Base-by-base conservation (phyloP, 2,888 invertebrate species). In the Drosophila kokeensis region DNA sequence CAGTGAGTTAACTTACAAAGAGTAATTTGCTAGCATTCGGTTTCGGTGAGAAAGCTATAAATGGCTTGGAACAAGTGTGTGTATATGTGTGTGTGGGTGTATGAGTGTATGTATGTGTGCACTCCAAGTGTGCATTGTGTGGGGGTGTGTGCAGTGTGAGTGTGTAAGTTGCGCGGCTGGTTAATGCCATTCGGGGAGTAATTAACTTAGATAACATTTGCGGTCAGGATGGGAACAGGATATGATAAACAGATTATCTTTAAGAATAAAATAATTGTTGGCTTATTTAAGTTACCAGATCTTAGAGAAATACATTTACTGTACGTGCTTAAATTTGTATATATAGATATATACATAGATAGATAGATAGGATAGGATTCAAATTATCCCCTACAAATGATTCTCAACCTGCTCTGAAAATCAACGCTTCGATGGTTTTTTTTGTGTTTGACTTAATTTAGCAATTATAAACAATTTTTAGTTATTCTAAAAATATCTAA, bases 21-120 rank as follows among this genome's bases (percentile, higher is more conserved):
- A 68, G 82, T 82, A 89, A 81, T 83, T 75, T 77, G 66, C 87
- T 59, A 58, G 60, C 72, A 68, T 72, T 86, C 83, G 70, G 60
- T 48, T 69, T 66, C 40, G 74, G 38, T 48, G 61, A 38, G 59
- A 50, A 71, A 48, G 60, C 65, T 65, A 69, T 69, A 73, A 68
- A 62, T 62, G 68, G 57, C n/a, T 42, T 34, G 32, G 10, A 38
- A 58, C 58, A 60, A 21, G 40, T 50, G 34, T 62, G 45, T 60
- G 21, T 4, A 8, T 42, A 36, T 40, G 65, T 60, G 60, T 27
- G 55, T 49, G 60, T 54, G 24, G 27, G 24, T 42, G 4, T 42
- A 27, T 18, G 50, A 53, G 57, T 13, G 42, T 2, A 1, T 45
- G 21, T 50, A 7, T 50, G 61, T 57, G 21, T 30, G 57, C 7